Evolutionary conservation across 1,140 invertebrate species (phyloP), one percentile per base, ranked within the genome.

Genomic region (Drosophila asahinai): DNA sequence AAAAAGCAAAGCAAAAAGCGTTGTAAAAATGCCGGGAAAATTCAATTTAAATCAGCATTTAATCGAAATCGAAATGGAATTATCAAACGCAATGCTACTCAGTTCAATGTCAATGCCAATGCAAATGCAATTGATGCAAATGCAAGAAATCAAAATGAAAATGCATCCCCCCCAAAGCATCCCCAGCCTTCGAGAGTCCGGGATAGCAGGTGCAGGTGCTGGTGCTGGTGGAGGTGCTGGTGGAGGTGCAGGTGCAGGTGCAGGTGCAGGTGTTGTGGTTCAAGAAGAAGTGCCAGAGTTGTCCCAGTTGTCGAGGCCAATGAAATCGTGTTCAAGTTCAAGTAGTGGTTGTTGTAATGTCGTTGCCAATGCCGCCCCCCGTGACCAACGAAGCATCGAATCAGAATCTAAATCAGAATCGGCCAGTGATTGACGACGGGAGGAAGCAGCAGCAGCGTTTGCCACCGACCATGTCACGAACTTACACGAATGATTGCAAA

Each of bases 401-500:
- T 62, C 71, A 43, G 54, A 59, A 59, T 62, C 71, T 30, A 49
- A 49, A 66, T 43, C 71, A 55, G 58, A 47, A 70, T 51, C 19
- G 64, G 61, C 71, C 64, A 66, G 63, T 33, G 63, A 66, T 63
- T 63, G 48, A 66, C 81, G 52, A 66, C 70, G 55, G 58, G 60
- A 74, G 40, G 54, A 57, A 40, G 54, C 54, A 40, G 54, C 54
- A 40, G 57, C 80, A 49, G 62, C 80, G 76, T 59, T 52, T 80
- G 79, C 81, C 71, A 87, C 51, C 83, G 83, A 78, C 84, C 63
- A 91, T 91, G 86, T 90, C 79, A 86, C 81, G 82, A 91, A 91
- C 86, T 90, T 82, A 90, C 86, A 90, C 86, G 86, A 90, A 91
- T 90, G 86, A 90, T 90, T 91, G 81, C 86, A 82, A 91, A 77